Percentiles rank a stretch among this genome's conserved stretches.
These are phyloP conservation scores for Telmatherina bonti DNA, from an alignment of 2,797 vertebrate genomes.

Conservation along the genomic window DNA sequence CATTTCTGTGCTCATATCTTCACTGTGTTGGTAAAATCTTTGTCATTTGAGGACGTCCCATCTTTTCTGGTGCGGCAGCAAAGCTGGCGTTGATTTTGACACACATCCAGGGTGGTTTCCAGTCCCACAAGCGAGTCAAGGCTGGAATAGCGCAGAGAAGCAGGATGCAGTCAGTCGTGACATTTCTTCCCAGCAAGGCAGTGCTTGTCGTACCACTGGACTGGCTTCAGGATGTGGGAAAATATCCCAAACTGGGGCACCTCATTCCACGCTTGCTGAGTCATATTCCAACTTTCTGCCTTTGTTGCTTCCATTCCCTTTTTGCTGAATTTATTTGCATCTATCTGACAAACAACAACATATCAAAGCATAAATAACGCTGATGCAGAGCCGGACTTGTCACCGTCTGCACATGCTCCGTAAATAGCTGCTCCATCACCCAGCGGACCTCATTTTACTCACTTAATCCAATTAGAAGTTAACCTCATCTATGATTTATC, in stretches of 20 bases:
- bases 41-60: conserved; percentile 29
- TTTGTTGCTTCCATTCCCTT: conserved; percentile 5
- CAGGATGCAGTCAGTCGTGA: conserved; percentile 45
- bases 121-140: conserved; percentile 49
- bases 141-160: conserved; percentile 43
- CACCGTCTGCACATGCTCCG: conserved; percentile 16
- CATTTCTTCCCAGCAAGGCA: conserved; percentile 65
- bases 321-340: conserved; percentile 2
- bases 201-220: conserved; percentile 44
- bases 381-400: too few species aligned
- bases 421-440: conserved; percentile 10
- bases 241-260: conserved; percentile 42
- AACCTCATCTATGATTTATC: conserved; percentile 6
- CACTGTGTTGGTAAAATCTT: background rate
- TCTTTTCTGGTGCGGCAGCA: conserved; percentile 37
- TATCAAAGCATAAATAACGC: too few species aligned
- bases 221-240: conserved; percentile 64
- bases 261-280: conserved; percentile 9
- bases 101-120: conserved; percentile 64
- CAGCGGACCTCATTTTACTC: background rate
- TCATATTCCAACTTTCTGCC: conserved; percentile 23
- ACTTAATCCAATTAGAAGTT: conserved; percentile 6
- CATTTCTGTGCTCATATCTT: too few species aligned
- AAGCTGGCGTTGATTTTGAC: conserved; percentile 53
- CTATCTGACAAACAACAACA: background rate